Evolutionary conservation across 2,888 invertebrate species (phyloP).

Genomic region (Tenthredo livida): DNA sequence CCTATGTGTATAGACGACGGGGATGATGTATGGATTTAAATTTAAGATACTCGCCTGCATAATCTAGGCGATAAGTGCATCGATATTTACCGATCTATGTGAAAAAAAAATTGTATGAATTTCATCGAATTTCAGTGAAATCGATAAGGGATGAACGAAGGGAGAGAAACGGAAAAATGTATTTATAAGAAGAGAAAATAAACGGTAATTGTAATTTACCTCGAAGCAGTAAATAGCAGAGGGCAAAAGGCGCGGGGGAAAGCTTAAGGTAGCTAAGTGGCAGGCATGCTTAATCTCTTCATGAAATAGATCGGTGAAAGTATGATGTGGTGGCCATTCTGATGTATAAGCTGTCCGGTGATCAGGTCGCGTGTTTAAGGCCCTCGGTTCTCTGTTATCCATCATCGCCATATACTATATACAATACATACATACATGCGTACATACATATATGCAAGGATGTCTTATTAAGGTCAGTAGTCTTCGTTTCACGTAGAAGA

Average conservation of each 20-base stretch:
- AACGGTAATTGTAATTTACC: background rate
- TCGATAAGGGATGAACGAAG: background rate
- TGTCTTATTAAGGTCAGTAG: constrained; percentile 29
- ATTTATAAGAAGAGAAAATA: background rate
- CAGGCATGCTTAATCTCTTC: constrained; percentile 17
- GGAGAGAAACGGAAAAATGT: background rate
- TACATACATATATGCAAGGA: background rate
- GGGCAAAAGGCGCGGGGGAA: background rate
- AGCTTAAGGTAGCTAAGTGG: background rate
- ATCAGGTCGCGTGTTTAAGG: constrained; percentile 30
- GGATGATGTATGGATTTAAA: too few species aligned
- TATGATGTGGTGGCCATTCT: constrained; percentile 26
- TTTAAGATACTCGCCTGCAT: background rate
- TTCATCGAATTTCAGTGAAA: background rate
- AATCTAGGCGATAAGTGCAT: too few species aligned
- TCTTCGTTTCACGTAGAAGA: constrained; percentile 20
- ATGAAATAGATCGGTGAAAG: constrained; percentile 52
- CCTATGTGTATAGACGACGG: too few species aligned
- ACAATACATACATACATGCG: too few species aligned
- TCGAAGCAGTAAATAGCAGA: background rate
- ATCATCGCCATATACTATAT: constrained; percentile 3
- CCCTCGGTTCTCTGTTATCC: constrained; percentile 13
- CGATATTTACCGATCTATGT: too few species aligned
- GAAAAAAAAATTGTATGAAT: too few species aligned
- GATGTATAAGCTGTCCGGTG: constrained; percentile 28